Evolutionary conservation across 2,113 vertebrate species (phyloP).

Genomic region (Cygnus buccinator): DNA sequence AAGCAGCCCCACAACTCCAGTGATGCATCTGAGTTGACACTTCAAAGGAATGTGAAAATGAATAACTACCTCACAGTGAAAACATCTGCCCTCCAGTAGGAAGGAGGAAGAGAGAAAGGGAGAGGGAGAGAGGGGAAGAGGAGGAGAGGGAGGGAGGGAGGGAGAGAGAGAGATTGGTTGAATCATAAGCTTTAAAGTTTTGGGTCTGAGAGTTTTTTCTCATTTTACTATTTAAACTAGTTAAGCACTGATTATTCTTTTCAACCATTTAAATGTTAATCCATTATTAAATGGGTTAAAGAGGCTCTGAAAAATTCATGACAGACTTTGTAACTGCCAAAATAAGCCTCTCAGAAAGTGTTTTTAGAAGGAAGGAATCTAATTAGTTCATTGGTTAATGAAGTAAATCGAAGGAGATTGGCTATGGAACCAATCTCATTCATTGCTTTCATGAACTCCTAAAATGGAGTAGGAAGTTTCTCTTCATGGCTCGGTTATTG

Average conservation of each 20-base stretch:
- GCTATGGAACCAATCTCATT: conserved; percentile 11
- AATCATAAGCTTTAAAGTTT: neutral
- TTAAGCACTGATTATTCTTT: conserved; percentile 8
- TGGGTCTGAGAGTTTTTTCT: neutral
- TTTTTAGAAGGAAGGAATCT: conserved; percentile 43
- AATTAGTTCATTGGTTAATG: conserved; percentile 69
- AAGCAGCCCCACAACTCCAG: neutral
- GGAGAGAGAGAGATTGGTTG: neutral
- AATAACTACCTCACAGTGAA: neutral
- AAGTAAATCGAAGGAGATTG: conserved; percentile 56
- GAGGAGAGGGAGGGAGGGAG: no score
- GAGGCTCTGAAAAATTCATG: conserved; percentile 5
- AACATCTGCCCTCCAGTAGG: neutral
- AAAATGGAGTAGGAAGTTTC: neutral
- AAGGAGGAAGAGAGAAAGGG: no score
- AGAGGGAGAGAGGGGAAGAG: no score
- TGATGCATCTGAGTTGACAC: neutral
- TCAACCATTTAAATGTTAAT: neutral
- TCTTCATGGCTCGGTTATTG: neutral
- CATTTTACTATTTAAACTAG: neutral
- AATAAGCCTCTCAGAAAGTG: conserved; percentile 18
- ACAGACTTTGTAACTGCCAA: neutral
- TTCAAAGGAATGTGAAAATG: neutral
- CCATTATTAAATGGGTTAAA: conserved; percentile 23
- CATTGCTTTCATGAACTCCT: conserved; percentile 4